Conservation (phyloP, 2,113 vertebrate genomes). For the Ia io region DNA sequence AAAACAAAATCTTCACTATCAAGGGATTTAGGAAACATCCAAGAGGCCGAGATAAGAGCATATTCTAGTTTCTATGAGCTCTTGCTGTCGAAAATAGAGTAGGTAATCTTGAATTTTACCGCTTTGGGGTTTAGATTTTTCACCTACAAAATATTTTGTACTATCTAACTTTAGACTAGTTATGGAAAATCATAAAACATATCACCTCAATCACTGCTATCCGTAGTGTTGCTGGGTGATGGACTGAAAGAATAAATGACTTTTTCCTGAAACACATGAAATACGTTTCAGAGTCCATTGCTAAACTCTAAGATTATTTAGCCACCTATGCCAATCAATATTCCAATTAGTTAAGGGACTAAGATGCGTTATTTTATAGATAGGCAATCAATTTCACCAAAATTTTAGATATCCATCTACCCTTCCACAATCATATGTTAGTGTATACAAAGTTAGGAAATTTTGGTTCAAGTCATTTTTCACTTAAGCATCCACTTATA, state of each 20-base stretch:
- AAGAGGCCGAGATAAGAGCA: not conserved
- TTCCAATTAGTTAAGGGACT: not conserved
- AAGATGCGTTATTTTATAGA: not conserved
- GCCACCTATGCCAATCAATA: not conserved
- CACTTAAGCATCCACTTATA: not conserved
- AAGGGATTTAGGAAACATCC: constrained; percentile 14
- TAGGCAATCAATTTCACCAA: not conserved
- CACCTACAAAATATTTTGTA: not conserved
- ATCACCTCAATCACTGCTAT: not conserved
- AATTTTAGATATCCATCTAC: not conserved
- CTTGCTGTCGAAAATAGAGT: not conserved
- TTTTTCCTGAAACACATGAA: not conserved
- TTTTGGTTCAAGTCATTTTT: not conserved
- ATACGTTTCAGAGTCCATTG: not conserved
- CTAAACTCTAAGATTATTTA: not conserved
- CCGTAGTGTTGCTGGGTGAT: not conserved
- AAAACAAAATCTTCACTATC: not conserved
- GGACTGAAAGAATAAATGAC: not conserved
- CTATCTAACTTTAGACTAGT: not conserved
- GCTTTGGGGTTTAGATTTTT: not conserved
- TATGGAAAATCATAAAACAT: not conserved
- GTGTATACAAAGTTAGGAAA: not conserved
- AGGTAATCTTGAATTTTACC: not conserved
- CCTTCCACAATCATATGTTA: not conserved
- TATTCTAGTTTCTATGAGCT: not conserved